Evolutionary conservation across 2,888 invertebrate genomes (phyloP).

Genomic region (Balanococcus diminutus): DNA sequence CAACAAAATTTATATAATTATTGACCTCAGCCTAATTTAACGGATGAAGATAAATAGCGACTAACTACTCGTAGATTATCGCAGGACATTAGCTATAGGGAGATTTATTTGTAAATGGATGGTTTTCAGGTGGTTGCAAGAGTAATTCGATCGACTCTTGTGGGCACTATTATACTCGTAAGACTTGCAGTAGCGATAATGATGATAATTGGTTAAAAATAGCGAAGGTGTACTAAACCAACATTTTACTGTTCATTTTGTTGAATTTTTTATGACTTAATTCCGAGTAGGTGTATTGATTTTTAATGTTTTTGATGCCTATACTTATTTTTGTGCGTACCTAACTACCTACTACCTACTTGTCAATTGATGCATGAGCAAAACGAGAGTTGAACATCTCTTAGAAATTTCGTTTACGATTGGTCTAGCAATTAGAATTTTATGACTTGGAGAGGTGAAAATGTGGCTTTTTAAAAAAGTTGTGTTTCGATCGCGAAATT

Average conservation of each 20-base stretch:
- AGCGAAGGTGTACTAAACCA: too few relatives aligned
- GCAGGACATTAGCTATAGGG: too few relatives aligned
- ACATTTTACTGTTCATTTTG: neutral
- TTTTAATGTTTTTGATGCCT: neutral
- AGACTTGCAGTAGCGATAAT: too few relatives aligned
- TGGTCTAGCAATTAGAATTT: neutral
- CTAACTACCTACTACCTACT: too few relatives aligned
- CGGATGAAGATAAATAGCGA: too few relatives aligned
- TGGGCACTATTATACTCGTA: too few relatives aligned
- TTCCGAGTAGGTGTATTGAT: neutral
- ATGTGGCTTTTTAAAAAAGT: neutral
- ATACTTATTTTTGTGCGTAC: too few relatives aligned
- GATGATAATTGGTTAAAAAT: constrained; percentile 13
- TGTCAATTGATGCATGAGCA: neutral
- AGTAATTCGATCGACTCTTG: neutral
- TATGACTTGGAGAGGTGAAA: neutral
- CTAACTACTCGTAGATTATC: too few relatives aligned
- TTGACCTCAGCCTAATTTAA: neutral
- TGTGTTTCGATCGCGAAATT: neutral
- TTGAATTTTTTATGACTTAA: neutral
- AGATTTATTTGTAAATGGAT: neutral
- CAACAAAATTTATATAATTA: neutral
- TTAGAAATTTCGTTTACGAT: neutral
- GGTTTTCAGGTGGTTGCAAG: neutral
- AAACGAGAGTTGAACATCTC: neutral